Conservation (phyloP, 2,888 invertebrate genomes). For the Eilema caniola region DNA sequence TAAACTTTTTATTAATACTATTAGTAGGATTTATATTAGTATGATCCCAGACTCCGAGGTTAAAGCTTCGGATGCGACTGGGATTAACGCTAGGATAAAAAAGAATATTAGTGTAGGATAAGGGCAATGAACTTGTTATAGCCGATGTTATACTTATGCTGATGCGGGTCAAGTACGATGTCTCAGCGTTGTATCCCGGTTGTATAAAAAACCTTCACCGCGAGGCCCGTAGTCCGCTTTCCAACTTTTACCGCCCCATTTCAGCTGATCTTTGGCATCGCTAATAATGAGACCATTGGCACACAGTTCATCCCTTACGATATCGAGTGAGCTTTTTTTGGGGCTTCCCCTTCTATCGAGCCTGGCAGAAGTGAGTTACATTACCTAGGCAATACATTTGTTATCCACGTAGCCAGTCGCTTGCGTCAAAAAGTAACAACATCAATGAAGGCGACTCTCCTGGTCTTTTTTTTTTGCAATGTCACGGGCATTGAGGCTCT, state of each 20-base stretch:
- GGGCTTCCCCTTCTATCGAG: background rate
- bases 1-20: too few species aligned
- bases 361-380: background rate
- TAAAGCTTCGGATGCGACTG: too few species aligned
- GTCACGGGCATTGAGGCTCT: background rate
- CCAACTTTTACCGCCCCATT: background rate
- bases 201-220: too few species aligned
- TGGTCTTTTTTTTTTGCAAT: background rate
- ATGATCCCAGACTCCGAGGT: too few species aligned
- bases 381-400: too few species aligned
- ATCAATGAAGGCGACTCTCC: background rate
- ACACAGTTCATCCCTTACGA: background rate
- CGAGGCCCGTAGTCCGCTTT: background rate
- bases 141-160: too few species aligned
- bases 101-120: too few species aligned
- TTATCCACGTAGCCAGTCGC: background rate
- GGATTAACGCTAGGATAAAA: too few species aligned
- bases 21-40: too few species aligned
- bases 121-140: too few species aligned
- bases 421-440: background rate
- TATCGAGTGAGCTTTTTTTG: background rate
- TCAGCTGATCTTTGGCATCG: background rate
- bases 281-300: background rate
- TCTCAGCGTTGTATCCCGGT: too few species aligned
- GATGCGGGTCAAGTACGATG: too few species aligned